Percentiles rank a stretch among this genome's conserved stretches.
Evolutionary conservation across 2,888 invertebrate species (phyloP).

Genomic region (Lithosia quadra): DNA sequence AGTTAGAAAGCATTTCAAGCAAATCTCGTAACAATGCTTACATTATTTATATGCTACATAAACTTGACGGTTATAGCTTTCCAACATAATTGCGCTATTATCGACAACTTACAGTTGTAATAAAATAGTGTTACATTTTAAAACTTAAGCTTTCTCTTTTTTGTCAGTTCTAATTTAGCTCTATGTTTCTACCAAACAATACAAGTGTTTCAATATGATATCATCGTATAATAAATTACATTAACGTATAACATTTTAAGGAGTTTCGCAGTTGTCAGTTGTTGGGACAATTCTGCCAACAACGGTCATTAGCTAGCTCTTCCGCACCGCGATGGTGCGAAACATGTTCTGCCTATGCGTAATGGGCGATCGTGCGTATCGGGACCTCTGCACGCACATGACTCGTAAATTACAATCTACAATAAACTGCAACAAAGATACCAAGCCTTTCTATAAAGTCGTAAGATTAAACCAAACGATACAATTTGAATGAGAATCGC

Average conservation of each 20-base stretch:
- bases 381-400: constrained; percentile 48
- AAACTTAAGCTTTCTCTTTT: constrained; percentile 52
- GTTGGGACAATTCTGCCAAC: constrained; percentile 47
- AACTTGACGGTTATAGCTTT: constrained; percentile 41
- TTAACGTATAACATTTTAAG: constrained; percentile 40
- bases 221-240: constrained; percentile 31
- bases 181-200: constrained; percentile 33
- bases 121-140: constrained; percentile 39
- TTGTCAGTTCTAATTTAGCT: constrained; percentile 22
- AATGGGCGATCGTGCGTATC: constrained; percentile 71
- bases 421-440: constrained; percentile 40
- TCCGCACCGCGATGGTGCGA: constrained; percentile 50
- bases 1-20: constrained; percentile 69
- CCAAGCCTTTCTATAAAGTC: constrained; percentile 9
- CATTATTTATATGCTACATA: constrained; percentile 54
- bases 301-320: constrained; percentile 59
- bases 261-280: constrained; percentile 49
- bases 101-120: constrained; percentile 39
- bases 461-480: neutral
- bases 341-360: constrained; percentile 67
- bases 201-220: constrained; percentile 27
- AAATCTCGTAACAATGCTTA: constrained; percentile 49
- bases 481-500: neutral
- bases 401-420: constrained; percentile 54
- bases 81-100: constrained; percentile 51